These are phyloP conservation scores for Saccostrea echinata DNA, from an alignment of 1,140 invertebrate species.

Conservation along the genomic window DNA sequence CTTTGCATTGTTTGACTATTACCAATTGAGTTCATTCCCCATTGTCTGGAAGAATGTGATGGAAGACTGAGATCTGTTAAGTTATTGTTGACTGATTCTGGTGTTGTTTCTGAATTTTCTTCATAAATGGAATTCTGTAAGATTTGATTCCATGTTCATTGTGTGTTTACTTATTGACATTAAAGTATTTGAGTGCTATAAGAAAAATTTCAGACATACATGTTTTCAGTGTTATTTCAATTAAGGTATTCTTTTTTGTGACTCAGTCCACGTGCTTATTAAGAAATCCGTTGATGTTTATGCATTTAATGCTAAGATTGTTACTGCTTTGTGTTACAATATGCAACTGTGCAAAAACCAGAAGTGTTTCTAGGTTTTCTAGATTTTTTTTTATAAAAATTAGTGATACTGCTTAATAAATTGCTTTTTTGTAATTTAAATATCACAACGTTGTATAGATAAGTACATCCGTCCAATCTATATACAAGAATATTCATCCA, in stretches of 20 bases:
- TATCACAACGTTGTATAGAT: too few relatives aligned
- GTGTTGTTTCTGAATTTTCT: not conserved
- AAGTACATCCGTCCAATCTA: too few relatives aligned
- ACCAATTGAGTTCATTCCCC: not conserved
- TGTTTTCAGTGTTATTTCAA: not conserved
- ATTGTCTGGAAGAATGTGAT: not conserved
- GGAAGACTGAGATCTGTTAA: conserved; percentile 1
- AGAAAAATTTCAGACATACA: not conserved
- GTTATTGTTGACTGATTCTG: not conserved
- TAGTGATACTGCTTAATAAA: too few relatives aligned
- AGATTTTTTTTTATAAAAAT: too few relatives aligned
- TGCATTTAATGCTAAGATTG: too few relatives aligned
- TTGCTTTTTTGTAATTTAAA: too few relatives aligned
- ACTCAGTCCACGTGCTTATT: too few relatives aligned
- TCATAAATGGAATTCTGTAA: not conserved
- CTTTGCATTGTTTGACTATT: not conserved
- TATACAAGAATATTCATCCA: too few relatives aligned
- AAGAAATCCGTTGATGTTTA: too few relatives aligned
- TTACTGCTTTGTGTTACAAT: too few relatives aligned
- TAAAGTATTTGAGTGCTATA: not conserved
- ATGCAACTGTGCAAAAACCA: too few relatives aligned
- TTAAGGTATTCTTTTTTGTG: not conserved
- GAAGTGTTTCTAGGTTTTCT: too few relatives aligned
- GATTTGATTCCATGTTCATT: not conserved
- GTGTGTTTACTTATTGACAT: not conserved